These are phyloP conservation scores for Acanthacorydalis orientalis DNA, from an alignment of 2,888 invertebrate species.

Conservation along the genomic window DNA sequence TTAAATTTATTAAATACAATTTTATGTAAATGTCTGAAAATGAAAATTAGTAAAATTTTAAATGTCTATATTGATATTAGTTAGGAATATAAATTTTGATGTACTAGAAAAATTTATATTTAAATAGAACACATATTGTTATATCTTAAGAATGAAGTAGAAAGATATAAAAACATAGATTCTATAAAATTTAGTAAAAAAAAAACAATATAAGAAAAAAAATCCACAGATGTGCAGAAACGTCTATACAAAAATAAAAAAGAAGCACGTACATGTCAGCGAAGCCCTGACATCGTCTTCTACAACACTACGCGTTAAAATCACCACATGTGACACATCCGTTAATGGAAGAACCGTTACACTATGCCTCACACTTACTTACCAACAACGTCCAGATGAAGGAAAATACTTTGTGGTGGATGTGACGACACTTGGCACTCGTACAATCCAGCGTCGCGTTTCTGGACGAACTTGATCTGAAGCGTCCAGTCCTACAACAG, in stretches of 20 bases:
- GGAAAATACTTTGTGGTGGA: conserved; percentile 78
- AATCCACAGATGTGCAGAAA: neutral
- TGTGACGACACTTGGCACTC: conserved; percentile 86
- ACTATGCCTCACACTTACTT: conserved; percentile 26
- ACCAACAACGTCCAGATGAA: conserved; percentile 76
- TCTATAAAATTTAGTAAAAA: neutral
- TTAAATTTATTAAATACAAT: too few relatives aligned
- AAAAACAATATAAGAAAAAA: neutral
- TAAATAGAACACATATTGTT: too few relatives aligned
- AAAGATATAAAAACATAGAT: too few relatives aligned
- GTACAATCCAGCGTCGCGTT: conserved; percentile 70
- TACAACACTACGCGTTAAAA: too few relatives aligned
- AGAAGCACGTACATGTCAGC: neutral
- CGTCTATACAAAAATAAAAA: neutral
- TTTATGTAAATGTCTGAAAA: too few relatives aligned
- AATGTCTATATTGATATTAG: too few relatives aligned
- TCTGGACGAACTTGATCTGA: conserved; percentile 77
- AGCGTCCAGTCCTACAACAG: conserved; percentile 69
- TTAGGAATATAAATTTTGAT: too few relatives aligned
- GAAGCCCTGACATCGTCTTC: too few relatives aligned
- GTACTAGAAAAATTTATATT: too few relatives aligned
- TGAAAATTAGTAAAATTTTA: too few relatives aligned
- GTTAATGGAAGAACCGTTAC: neutral
- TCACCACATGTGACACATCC: too few relatives aligned
- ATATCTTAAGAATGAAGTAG: too few relatives aligned